phyloP scores from a whole-genome alignment of 2,888 invertebrate genomes.

The Calephelis perditalis region DNA sequence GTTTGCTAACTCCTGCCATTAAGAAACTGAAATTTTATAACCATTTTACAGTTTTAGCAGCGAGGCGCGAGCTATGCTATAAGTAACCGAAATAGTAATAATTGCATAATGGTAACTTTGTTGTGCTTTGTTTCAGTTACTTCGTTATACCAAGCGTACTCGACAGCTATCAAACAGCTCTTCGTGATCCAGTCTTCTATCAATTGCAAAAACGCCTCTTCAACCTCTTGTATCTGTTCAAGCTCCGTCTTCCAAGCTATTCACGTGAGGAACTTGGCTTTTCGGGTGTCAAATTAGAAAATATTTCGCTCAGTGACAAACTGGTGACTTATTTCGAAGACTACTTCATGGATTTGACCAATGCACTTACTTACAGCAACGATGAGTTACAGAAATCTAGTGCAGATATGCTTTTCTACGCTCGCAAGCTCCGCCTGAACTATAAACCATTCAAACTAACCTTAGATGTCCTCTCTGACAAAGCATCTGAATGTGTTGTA shows the following conservation, averaged over 20 bases:
- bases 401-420: constrained; percentile 70
- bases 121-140: constrained; percentile 50
- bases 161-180: constrained; percentile 80
- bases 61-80: too few relatives aligned
- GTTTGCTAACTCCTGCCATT: too few relatives aligned
- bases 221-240: constrained; percentile 78
- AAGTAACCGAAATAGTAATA: too few relatives aligned
- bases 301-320: constrained; percentile 77
- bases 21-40: too few relatives aligned
- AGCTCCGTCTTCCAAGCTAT: constrained; percentile 79
- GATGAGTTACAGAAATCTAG: constrained; percentile 66
- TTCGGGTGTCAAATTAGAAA: constrained; percentile 81
- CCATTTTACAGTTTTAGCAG: too few relatives aligned
- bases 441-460: constrained; percentile 80
- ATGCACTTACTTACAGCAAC: constrained; percentile 70
- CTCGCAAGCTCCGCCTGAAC: constrained; percentile 80
- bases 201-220: constrained; percentile 81
- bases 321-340: constrained; percentile 84
- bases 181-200: constrained; percentile 87
- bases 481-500: constrained; percentile 77
- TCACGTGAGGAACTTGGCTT: constrained; percentile 79
- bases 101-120: background rate
- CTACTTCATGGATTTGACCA: constrained; percentile 81
- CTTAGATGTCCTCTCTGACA: constrained; percentile 75
- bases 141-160: constrained; percentile 77